Percentiles rank a stretch among this genome's conserved stretches.
phyloP scores from a whole-genome alignment of 2,888 invertebrate genomes.

The Erebia aethiops region DNA sequence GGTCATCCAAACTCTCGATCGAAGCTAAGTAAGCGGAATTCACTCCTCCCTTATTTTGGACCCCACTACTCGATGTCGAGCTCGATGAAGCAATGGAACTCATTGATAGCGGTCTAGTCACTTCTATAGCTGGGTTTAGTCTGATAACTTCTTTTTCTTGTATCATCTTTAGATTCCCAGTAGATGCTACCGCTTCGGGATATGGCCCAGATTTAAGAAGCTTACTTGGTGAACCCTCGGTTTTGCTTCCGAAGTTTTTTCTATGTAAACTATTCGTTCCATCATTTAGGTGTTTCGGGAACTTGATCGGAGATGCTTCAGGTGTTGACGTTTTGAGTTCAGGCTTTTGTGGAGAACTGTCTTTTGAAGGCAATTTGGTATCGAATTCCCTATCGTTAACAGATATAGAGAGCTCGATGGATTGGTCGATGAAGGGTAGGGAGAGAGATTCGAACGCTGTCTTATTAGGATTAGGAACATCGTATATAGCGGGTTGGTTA shows the following conservation, averaged over 20 bases:
- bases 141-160: constrained; percentile 74
- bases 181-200: constrained; percentile 71
- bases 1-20: constrained; percentile 92
- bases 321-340: constrained; percentile 55
- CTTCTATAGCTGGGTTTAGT: constrained; percentile 80
- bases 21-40: constrained; percentile 93
- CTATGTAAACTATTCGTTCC: constrained; percentile 72
- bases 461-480: constrained; percentile 70
- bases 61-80: constrained; percentile 85
- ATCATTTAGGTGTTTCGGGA: constrained; percentile 55
- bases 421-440: constrained; percentile 76
- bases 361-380: constrained; percentile 72
- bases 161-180: constrained; percentile 69
- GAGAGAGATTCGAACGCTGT: constrained; percentile 75
- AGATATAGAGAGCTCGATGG: constrained; percentile 75
- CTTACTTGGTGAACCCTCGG: constrained; percentile 59
- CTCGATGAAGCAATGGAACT: constrained; percentile 91
- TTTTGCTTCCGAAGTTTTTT: constrained; percentile 61
- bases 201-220: constrained; percentile 65
- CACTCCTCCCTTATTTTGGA: constrained; percentile 85
- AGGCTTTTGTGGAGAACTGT: constrained; percentile 65
- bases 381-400: constrained; percentile 80
- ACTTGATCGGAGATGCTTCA: constrained; percentile 60
- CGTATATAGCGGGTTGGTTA: constrained; percentile 74
- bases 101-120: constrained; percentile 87